These are phyloP conservation scores for Caenorhabditis panamensis DNA, from an alignment of 2,888 invertebrate genomes.

Conservation along the genomic window DNA sequence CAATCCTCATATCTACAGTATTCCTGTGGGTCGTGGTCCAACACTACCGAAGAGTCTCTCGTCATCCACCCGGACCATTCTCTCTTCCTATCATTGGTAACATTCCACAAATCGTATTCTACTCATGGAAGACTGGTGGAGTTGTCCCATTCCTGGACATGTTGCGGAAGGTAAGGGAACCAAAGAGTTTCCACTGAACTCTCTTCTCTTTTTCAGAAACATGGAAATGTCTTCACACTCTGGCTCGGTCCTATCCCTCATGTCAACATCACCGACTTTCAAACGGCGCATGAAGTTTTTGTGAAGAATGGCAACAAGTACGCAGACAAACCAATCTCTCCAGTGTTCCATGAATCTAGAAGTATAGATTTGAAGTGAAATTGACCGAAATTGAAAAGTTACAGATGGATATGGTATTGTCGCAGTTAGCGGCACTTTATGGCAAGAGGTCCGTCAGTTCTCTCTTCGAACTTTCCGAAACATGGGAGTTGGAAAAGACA, in stretches of 20 bases:
- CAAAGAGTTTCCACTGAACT: background rate
- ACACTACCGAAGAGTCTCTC: conserved; percentile 33
- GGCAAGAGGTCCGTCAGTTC: conserved; percentile 60
- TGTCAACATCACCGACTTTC: conserved; percentile 49
- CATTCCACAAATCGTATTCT: conserved; percentile 43
- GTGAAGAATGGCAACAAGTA: conserved; percentile 47
- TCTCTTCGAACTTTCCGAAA: conserved; percentile 57
- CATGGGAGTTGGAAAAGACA: conserved; percentile 61
- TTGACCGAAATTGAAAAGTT: too few species aligned
- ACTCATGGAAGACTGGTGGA: conserved; percentile 40
- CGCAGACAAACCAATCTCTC: conserved; percentile 27
- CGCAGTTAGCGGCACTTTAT: conserved; percentile 41
- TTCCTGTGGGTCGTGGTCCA: conserved; percentile 16
- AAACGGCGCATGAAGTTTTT: conserved; percentile 33
- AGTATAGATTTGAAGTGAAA: conserved; percentile 25
- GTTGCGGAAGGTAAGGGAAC: conserved; percentile 44
- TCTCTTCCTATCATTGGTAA: conserved; percentile 64
- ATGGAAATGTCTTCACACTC: conserved; percentile 54
- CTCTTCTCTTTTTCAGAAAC: conserved; percentile 14
- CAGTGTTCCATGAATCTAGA: conserved; percentile 23
- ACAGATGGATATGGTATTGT: conserved; percentile 45
- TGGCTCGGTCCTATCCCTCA: conserved; percentile 48
- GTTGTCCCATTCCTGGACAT: conserved; percentile 37
- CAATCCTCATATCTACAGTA: conserved; percentile 1
- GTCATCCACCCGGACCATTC: conserved; percentile 53